Evolutionary conservation across 2,888 invertebrate genomes (phyloP).

Genomic region (Tetropium fuscum): DNA sequence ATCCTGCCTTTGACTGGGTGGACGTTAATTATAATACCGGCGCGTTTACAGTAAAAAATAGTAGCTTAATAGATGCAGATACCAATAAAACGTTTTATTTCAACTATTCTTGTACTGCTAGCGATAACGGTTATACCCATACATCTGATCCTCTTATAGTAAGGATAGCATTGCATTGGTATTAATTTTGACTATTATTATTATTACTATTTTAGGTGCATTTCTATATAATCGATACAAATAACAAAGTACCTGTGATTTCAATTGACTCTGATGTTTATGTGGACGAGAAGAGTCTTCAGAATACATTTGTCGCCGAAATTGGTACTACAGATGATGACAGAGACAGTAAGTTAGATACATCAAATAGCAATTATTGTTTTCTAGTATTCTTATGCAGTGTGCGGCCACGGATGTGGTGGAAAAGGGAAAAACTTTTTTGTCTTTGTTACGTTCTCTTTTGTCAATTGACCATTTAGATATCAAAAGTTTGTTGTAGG

Average conservation of each 20-base stretch:
- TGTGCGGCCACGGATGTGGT: too few relatives aligned
- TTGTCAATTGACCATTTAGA: too few relatives aligned
- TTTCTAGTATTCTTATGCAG: too few relatives aligned
- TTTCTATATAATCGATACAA: slow-evolving; percentile 72
- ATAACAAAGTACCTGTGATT: slow-evolving; percentile 69
- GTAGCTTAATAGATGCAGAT: slow-evolving; percentile 70
- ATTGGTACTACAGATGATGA: slow-evolving; percentile 69
- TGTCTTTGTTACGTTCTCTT: too few relatives aligned
- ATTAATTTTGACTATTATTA: background rate
- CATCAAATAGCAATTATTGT: too few relatives aligned
- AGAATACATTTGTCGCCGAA: slow-evolving; percentile 62
- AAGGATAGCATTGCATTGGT: slow-evolving; percentile 36
- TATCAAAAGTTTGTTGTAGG: too few relatives aligned
- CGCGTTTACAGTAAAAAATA: slow-evolving; percentile 66
- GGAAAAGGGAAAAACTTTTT: too few relatives aligned
- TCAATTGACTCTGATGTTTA: slow-evolving; percentile 53
- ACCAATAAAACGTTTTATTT: slow-evolving; percentile 66
- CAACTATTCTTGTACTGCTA: slow-evolving; percentile 70
- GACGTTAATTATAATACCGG: slow-evolving; percentile 68
- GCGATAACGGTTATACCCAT: slow-evolving; percentile 60
- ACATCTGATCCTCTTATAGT: slow-evolving; percentile 64
- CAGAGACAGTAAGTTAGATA: slow-evolving; percentile 69
- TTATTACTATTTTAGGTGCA: slow-evolving; percentile 64
- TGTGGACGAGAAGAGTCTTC: slow-evolving; percentile 68
- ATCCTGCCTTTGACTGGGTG: slow-evolving; percentile 67